Conservation (phyloP, 2,113 vertebrate genomes). For the Xenus cinereus region DNA sequence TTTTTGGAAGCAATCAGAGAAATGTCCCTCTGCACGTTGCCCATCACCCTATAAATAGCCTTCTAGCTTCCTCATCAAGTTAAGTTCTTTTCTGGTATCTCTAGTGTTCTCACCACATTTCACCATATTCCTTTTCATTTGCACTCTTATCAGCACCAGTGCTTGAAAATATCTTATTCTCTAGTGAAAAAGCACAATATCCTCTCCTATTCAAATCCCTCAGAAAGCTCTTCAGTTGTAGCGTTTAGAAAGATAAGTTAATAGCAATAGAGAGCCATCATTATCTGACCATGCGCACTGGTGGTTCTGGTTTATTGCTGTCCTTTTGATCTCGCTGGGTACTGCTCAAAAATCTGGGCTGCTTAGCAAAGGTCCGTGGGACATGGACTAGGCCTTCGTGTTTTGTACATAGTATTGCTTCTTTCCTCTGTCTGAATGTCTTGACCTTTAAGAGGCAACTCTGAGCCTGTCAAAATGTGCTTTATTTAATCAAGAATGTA, state of each 20-base stretch:
- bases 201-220: not conserved
- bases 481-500: conserved; percentile 23
- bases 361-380: not conserved
- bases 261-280: not conserved
- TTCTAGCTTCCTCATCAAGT: not conserved
- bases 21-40: not conserved
- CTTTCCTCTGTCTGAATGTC: not conserved
- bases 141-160: not conserved
- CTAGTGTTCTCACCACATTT: not conserved
- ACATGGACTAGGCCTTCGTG: not conserved
- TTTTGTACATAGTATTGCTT: not conserved
- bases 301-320: not conserved
- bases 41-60: not conserved
- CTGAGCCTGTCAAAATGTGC: not conserved
- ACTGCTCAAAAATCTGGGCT: not conserved
- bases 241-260: not conserved
- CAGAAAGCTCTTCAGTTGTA: not conserved
- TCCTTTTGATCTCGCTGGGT: not conserved
- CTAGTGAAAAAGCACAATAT: not conserved
- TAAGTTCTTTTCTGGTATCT: not conserved
- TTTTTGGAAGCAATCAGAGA: not conserved
- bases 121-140: not conserved
- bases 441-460: conserved; percentile 25
- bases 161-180: not conserved
- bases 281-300: not conserved